Conservation (phyloP, 2,888 invertebrate genomes). For the Artemia sp. region DNA sequence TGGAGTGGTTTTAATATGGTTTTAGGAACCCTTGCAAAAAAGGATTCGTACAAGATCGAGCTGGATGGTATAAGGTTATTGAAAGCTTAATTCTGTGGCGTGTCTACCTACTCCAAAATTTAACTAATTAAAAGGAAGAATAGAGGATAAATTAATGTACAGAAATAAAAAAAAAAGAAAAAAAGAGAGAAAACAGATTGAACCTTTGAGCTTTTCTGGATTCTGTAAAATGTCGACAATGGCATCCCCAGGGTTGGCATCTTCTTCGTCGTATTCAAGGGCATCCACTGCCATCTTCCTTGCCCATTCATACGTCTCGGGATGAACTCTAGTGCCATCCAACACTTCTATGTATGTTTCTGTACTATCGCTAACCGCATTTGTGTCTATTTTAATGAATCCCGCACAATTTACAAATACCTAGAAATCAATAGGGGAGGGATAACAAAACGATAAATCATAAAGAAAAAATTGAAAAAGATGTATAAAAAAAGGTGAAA, state of each 20-base stretch:
- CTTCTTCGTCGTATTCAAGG: conserved; percentile 91
- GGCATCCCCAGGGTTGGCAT: conserved; percentile 88
- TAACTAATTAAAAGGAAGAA: too few relatives aligned
- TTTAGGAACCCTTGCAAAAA: too few relatives aligned
- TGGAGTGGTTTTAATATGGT: too few relatives aligned
- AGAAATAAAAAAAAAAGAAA: background rate
- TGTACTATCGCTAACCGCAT: conserved; percentile 78
- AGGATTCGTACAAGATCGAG: too few relatives aligned
- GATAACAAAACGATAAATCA: too few relatives aligned
- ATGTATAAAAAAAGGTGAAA: background rate
- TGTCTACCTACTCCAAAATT: too few relatives aligned
- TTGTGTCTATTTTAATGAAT: conserved; percentile 95
- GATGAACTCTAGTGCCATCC: conserved; percentile 94
- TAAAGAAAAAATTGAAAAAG: background rate
- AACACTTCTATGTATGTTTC: conserved; percentile 88
- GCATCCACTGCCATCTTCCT: conserved; percentile 99
- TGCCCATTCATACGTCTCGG: conserved; percentile 99
- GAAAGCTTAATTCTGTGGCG: too few relatives aligned
- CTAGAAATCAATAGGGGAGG: background rate
- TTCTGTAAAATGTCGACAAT: conserved; percentile 91
- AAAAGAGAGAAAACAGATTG: background rate
- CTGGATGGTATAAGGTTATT: too few relatives aligned
- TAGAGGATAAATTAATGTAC: background rate
- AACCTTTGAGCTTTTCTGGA: conserved; percentile 62
- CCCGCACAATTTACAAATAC: conserved; percentile 98